Evolutionary conservation across 2,888 invertebrate genomes (phyloP).

Genomic region (Anthoptus insignis): DNA sequence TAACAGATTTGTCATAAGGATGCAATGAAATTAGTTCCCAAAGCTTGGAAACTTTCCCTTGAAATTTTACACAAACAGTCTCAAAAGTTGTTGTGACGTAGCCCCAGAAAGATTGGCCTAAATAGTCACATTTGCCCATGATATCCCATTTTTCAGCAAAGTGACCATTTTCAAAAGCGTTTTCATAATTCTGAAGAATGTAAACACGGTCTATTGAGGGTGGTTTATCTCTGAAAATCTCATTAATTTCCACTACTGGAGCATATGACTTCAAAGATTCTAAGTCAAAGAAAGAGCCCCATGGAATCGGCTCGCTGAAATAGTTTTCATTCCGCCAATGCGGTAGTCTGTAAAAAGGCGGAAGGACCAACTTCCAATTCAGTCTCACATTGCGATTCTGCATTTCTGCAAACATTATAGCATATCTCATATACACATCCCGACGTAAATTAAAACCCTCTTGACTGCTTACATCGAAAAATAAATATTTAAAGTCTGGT

Average conservation of each 20-base stretch:
- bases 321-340: conserved; percentile 93
- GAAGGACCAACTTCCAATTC: conserved; percentile 92
- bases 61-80: conserved; percentile 94
- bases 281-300: conserved; percentile 96
- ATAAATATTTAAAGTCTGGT: conserved; percentile 88
- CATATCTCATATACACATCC: conserved; percentile 98
- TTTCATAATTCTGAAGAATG: conserved; percentile 94
- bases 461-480: conserved; percentile 98
- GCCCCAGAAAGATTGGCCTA: conserved; percentile 88
- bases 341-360: conserved; percentile 96
- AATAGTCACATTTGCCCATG: conserved; percentile 84
- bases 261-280: conserved; percentile 91
- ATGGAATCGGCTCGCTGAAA: conserved; percentile 89
- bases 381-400: conserved; percentile 77
- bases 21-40: conserved; percentile 85
- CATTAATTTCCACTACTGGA: conserved; percentile 95
- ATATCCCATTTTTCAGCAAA: conserved; percentile 95
- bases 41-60: conserved; percentile 91
- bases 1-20: conserved; percentile 81
- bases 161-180: conserved; percentile 93
- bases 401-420: conserved; percentile 92
- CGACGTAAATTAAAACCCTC: conserved; percentile 99
- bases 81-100: conserved; percentile 69
- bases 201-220: conserved; percentile 87
- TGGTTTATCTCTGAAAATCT: conserved; percentile 86